These are phyloP conservation scores for Canis aureus DNA, from an alignment of 2,113 vertebrate genomes.

Conservation along the genomic window DNA sequence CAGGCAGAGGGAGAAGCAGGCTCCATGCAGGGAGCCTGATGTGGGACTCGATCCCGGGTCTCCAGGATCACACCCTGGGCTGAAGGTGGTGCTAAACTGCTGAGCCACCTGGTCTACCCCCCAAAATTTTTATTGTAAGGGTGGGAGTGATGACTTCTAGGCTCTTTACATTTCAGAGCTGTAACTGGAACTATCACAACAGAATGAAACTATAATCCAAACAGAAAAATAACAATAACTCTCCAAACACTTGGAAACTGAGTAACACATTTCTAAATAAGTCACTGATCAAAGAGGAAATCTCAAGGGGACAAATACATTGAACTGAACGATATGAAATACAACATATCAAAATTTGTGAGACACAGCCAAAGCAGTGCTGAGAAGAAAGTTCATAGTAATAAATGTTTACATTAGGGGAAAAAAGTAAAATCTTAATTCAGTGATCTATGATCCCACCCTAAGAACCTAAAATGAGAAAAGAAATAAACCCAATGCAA, in stretches of 20 bases:
- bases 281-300: not conserved
- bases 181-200: not conserved
- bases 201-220: not conserved
- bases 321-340: not conserved
- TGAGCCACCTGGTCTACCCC: too few species aligned
- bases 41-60: too few species aligned
- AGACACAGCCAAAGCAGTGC: not conserved
- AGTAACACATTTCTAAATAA: not conserved
- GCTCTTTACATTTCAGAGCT: not conserved
- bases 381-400: not conserved
- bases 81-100: too few species aligned
- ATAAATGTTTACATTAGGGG: not conserved
- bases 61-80: too few species aligned
- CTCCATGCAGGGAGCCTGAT: too few species aligned
- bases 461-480: not conserved
- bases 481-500: not conserved
- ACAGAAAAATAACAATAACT: not conserved
- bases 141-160: not conserved
- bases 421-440: not conserved
- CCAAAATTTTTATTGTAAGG: not conserved
- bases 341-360: not conserved
- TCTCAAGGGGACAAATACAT: not conserved
- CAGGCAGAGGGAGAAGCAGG: too few species aligned
- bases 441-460: not conserved
- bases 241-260: not conserved